phyloP scores from a whole-genome alignment of 1,140 invertebrate species.

The Saxidomus purpurata region DNA sequence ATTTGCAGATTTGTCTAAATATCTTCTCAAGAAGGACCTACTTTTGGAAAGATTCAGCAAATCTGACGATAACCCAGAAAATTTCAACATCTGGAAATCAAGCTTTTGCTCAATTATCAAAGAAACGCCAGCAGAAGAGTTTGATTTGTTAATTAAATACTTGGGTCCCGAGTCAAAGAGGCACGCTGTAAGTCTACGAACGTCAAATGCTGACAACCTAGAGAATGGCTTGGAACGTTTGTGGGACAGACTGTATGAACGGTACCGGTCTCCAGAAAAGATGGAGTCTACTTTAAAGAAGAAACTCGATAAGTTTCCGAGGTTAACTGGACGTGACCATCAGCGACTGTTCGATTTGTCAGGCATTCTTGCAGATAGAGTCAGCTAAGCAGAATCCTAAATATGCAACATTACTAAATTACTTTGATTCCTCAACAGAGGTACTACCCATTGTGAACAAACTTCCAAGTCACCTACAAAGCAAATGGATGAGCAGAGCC shows the following conservation, averaged over 20 bases:
- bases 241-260: constrained; percentile 10
- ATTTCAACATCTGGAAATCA: neutral
- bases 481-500: constrained; percentile 65
- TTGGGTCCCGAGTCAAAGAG: constrained; percentile 14
- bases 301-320: constrained; percentile 23
- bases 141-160: no score
- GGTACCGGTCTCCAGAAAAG: constrained; percentile 24
- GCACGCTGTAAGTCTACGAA: constrained; percentile 58
- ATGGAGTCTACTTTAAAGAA: constrained; percentile 13
- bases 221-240: constrained; percentile 9
- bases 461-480: constrained; percentile 59
- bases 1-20: neutral
- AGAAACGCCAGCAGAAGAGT: constrained; percentile 64
- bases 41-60: neutral
- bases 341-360: neutral
- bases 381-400: neutral
- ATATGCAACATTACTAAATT: constrained; percentile 13
- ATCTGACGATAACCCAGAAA: neutral
- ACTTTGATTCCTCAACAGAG: constrained; percentile 42
- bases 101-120: constrained; percentile 34
- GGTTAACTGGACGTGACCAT: constrained; percentile 9
- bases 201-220: constrained; percentile 39
- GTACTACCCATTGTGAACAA: constrained; percentile 15
- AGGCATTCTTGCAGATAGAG: neutral
- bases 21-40: neutral